Base-by-base conservation (phyloP, 2,888 invertebrate genomes). In the Tricholauxania praeusta region DNA sequence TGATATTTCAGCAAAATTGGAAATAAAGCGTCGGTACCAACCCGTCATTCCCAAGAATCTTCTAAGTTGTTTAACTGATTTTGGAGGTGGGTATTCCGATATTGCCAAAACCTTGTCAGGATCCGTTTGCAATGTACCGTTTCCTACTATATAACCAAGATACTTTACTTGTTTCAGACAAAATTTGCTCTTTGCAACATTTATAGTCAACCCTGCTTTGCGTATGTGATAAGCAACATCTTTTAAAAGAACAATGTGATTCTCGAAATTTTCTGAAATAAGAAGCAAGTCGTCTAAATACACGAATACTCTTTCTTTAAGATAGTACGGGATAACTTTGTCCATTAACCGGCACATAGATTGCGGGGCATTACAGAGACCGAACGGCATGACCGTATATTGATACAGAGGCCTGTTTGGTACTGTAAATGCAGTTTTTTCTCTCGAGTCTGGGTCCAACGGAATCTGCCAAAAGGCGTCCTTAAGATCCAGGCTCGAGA, bases 241-340 rank as follows among this genome's bases (percentile, higher is more conserved):
- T 49, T 60, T 67, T 28, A 52, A 51, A n/a, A 49, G 15, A 17
- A 47, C 17, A 14, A 74, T 48, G 53, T 74, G 71, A 22, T 62
- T 48, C 1, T 74, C 71, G 60, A 74, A 74, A 12, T 39, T 63
- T 49, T 71, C 74, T 7, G 68, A 65, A 14, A 51, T 63, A 3
- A 71, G 14, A 5, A 74, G 22, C 7, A 71, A 32, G n/a, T 74
- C 63, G 28, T 74, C 74, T 15, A 71, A 51, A 32, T 71, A 71
- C 3, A 71, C 51, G 47, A 71, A n/a, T n/a, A n/a, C n/a, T n/a
- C n/a, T n/a, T n/a, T n/a, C n/a, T n/a, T n/a, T n/a, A n/a, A n/a
- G n/a, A n/a, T n/a, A n/a, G n/a, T n/a, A n/a, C n/a, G n/a, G n/a
- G n/a, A n/a, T n/a, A n/a, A n/a, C n/a, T n/a, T n/a, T n/a, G n/a